Conservation (phyloP, 2,888 invertebrate genomes). For the Pachydiplax longipennis region DNA sequence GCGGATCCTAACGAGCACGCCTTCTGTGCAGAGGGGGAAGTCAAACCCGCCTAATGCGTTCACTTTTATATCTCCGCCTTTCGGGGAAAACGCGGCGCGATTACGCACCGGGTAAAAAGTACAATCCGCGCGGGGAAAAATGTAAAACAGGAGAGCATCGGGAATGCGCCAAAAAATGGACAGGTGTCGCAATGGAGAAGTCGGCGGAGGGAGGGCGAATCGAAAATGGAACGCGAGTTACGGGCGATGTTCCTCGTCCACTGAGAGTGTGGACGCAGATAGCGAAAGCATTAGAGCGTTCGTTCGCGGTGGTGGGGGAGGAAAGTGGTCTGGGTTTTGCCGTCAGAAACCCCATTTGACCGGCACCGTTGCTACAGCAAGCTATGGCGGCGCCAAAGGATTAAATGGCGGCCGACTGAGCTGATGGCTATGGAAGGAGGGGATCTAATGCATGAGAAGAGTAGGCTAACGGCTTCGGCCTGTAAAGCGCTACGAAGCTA, state of each 20-base stretch:
- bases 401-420: constrained; percentile 30
- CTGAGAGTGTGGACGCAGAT: constrained; percentile 44
- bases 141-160: neutral
- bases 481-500: constrained; percentile 32
- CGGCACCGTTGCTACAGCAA: constrained; percentile 23
- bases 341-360: constrained; percentile 28
- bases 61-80: neutral
- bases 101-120: neutral
- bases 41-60: neutral
- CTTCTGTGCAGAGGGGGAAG: neutral
- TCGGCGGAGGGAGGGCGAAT: neutral
- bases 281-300: constrained; percentile 36
- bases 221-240: constrained; percentile 39
- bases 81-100: constrained; percentile 5
- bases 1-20: neutral
- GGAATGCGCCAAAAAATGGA: constrained; percentile 9
- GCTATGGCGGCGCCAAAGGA: constrained; percentile 37
- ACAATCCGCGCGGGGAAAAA: neutral
- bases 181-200: constrained; percentile 39
- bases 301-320: constrained; percentile 12
- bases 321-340: constrained; percentile 32
- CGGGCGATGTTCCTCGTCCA: constrained; percentile 26
- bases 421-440: neutral
- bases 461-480: constrained; percentile 25
- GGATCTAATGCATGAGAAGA: constrained; percentile 38